phyloP scores from a whole-genome alignment of 2,797 vertebrate species.

The Protonibea diacanthus region DNA sequence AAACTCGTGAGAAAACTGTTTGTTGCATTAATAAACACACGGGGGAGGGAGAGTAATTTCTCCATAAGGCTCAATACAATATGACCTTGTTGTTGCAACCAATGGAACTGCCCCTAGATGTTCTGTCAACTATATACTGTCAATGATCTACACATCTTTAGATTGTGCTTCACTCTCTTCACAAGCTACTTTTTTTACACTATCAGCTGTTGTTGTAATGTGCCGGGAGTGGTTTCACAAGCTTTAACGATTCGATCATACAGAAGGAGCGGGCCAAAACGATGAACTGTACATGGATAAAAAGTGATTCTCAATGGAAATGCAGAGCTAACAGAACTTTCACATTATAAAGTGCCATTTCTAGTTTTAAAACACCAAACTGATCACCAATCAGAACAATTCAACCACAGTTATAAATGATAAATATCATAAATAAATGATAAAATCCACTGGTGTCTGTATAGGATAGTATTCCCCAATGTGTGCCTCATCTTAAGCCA shows the following conservation, averaged over 20 bases:
- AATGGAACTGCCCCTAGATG: too few relatives aligned
- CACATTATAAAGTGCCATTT: background rate
- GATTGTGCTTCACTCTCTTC: background rate
- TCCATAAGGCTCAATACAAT: too few relatives aligned
- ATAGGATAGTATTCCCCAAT: background rate
- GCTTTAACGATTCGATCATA: slow-evolving; percentile 21
- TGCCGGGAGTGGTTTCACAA: slow-evolving; percentile 12
- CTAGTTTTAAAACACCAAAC: background rate
- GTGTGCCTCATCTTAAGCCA: background rate
- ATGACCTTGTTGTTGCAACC: too few relatives aligned
- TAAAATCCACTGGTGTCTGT: background rate
- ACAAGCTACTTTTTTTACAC: background rate
- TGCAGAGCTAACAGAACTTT: background rate
- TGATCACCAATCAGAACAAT: background rate
- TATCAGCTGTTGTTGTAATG: slow-evolving; percentile 14
- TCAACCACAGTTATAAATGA: background rate
- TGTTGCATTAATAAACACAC: too few relatives aligned
- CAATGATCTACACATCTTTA: background rate
- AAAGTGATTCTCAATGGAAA: too few relatives aligned
- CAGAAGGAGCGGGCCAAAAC: background rate
- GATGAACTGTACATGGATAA: background rate
- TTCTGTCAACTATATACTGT: too few relatives aligned
- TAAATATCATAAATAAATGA: too few relatives aligned
- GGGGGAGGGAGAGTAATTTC: too few relatives aligned
- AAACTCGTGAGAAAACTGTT: too few relatives aligned